phyloP scores from a whole-genome alignment of 1,140 invertebrate genomes.

The Chrysoperla carnea region DNA sequence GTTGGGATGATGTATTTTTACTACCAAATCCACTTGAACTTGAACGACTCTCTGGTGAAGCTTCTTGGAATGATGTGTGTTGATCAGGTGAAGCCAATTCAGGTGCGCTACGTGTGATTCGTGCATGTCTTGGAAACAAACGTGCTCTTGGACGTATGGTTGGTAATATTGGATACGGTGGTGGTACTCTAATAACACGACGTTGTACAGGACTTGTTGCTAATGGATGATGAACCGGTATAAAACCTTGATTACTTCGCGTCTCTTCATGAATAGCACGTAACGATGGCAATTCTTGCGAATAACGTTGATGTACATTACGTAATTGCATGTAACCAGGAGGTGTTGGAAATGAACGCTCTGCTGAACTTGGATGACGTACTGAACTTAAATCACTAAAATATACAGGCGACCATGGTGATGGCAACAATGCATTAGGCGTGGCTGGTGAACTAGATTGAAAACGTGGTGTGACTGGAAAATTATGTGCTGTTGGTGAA shows the following conservation, averaged over 20 bases:
- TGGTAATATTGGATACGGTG: conserved; percentile 17
- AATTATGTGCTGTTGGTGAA: conserved; percentile 22
- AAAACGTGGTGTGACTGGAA: conserved; percentile 33
- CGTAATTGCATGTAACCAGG: conserved; percentile 39
- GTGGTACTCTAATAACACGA: conserved; percentile 10
- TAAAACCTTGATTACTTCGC: conserved; percentile 26
- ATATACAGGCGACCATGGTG: conserved; percentile 45
- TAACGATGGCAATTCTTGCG: conserved; percentile 52
- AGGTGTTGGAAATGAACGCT: conserved; percentile 57
- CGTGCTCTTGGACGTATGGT: conserved; percentile 28
- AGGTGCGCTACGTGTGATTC: conserved; percentile 42
- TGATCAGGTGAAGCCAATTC: conserved; percentile 39
- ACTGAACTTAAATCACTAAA: conserved; percentile 75
- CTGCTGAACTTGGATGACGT: conserved; percentile 56
- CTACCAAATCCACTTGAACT: conserved; percentile 79
- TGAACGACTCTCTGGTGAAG: conserved; percentile 70
- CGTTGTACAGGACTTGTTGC: conserved; percentile 21
- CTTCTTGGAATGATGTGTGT: conserved; percentile 29
- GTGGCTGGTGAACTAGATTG: conserved; percentile 45
- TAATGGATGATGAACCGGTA: conserved; percentile 34
- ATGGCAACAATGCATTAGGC: conserved; percentile 30
- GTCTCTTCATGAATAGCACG: conserved; percentile 56
- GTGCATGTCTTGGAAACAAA: conserved; percentile 38
- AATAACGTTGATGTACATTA: conserved; percentile 45
- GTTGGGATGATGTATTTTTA: conserved; percentile 76